Evolutionary conservation across 2,113 vertebrate genomes (phyloP).

Genomic region (Lagopus leucura): DNA sequence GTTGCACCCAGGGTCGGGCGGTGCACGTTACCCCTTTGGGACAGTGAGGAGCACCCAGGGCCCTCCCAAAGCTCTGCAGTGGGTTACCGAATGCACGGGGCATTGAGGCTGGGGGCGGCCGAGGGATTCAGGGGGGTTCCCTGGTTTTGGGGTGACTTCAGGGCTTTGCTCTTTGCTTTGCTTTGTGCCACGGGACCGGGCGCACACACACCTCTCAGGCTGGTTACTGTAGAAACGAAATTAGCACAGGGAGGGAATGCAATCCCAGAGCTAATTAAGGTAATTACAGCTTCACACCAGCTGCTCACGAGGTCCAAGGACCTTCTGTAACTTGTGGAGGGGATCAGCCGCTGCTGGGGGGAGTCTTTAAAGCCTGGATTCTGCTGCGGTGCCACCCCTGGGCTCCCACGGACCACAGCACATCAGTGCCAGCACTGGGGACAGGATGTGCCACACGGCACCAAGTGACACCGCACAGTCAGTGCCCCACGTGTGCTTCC

Average conservation of each 20-base stretch:
- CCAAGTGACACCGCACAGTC: neutral
- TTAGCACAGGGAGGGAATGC: slow-evolving; percentile 70
- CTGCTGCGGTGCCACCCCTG: neutral
- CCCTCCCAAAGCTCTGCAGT: accelerated
- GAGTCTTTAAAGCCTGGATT: slow-evolving; percentile 33
- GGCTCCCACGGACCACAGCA: neutral
- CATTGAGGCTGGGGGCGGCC: neutral
- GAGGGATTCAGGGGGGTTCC: neutral
- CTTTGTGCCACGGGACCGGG: neutral
- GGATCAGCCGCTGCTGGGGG: slow-evolving; percentile 4
- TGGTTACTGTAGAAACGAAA: slow-evolving; percentile 78
- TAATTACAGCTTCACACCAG: slow-evolving; percentile 78
- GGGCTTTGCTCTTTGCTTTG: slow-evolving; percentile 3
- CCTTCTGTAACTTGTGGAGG: slow-evolving; percentile 72
- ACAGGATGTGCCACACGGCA: neutral
- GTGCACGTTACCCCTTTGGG: neutral
- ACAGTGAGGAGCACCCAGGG: neutral
- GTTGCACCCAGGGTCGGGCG: too few relatives aligned
- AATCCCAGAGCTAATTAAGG: slow-evolving; percentile 77
- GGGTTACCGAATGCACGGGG: neutral
- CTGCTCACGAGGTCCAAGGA: slow-evolving; percentile 74
- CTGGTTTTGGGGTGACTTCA: slow-evolving; percentile 4
- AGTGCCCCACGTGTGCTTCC: neutral
- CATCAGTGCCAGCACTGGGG: neutral
- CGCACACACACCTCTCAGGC: slow-evolving; percentile 36